Percentiles rank a stretch among this genome's conserved stretches.
Conservation (phyloP, 2,113 vertebrate species). For the Pantherophis guttatus region DNA sequence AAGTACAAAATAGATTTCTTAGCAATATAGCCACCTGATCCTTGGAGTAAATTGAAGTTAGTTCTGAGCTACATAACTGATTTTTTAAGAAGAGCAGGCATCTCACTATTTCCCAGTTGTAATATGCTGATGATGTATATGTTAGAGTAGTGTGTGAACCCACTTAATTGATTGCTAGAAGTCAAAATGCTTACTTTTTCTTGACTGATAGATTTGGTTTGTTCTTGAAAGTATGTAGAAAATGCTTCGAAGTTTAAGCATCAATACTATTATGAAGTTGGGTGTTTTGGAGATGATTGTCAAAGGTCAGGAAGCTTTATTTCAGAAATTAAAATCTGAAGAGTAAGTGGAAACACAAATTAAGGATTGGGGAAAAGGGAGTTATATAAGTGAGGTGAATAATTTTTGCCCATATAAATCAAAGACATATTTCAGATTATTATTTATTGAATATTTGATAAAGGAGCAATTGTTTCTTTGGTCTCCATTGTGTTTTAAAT, state of each 20-base stretch:
- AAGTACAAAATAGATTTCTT: background rate
- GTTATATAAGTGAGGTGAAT: background rate
- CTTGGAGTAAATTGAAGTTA: background rate
- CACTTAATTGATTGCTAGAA: background rate
- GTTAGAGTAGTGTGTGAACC: background rate
- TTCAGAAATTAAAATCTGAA: background rate
- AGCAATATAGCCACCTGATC: background rate
- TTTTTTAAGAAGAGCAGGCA: background rate
- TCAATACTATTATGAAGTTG: no score
- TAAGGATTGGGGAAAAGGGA: background rate
- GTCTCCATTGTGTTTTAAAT: background rate
- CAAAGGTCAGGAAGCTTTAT: background rate
- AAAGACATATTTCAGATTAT: background rate
- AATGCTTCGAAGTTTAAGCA: background rate
- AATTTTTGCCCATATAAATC: background rate
- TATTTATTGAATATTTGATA: background rate
- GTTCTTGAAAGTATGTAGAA: background rate
- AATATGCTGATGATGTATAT: background rate
- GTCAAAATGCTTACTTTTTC: background rate
- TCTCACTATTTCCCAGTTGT: background rate
- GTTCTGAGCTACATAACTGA: background rate
- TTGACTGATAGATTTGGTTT: background rate
- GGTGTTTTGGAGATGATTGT: background rate
- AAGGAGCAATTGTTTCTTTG: background rate
- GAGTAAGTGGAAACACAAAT: background rate